Conservation (phyloP, 2,888 invertebrate species). For the Pecten maximus region DNA sequence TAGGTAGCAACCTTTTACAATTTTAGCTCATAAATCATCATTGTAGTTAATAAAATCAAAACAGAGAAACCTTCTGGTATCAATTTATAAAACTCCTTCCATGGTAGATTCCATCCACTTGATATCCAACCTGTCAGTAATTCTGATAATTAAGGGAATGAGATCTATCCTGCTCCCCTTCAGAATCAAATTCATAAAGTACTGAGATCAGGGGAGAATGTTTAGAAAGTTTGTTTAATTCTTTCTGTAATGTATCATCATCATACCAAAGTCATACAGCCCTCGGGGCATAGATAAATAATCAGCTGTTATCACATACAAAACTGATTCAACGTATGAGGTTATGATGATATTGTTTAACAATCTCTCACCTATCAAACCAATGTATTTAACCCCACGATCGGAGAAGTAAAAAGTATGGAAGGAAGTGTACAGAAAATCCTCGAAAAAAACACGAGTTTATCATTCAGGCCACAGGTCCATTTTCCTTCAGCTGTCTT, state of each 20-base stretch:
- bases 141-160: not conserved
- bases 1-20: not conserved
- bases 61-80: not conserved
- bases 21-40: not conserved
- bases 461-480: not conserved
- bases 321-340: too few species aligned
- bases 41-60: not conserved
- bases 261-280: too few species aligned
- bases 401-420: not conserved
- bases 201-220: not conserved
- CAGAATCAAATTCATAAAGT: not conserved
- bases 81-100: not conserved
- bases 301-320: too few species aligned
- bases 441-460: not conserved
- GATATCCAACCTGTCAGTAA: too few species aligned
- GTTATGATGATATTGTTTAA: not conserved
- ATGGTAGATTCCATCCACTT: not conserved
- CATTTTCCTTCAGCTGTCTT: slow-evolving; percentile 66
- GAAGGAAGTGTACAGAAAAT: not conserved
- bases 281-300: too few species aligned
- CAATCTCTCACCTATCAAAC: not conserved
- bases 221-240: not conserved
- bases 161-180: not conserved
- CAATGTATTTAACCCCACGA: not conserved
- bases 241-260: not conserved